Base-by-base conservation (phyloP, 1,140 invertebrate genomes). In the Gyrodactylus bullatarudis region DNA sequence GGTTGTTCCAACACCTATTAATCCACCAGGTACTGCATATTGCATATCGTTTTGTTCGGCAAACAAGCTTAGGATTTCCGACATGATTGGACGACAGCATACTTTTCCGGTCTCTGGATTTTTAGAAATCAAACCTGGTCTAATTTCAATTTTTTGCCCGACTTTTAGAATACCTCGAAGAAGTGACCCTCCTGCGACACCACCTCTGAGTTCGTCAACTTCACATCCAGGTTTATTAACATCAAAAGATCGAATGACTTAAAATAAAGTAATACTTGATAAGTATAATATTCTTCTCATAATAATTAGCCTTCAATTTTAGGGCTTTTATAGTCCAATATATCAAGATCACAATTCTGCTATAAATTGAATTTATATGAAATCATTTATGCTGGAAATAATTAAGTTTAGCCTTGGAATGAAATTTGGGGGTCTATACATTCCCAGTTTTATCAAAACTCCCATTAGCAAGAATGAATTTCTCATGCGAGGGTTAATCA, bases 141-240 rank as follows among this genome's bases (percentile, higher is more conserved):
- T 85, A 23, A 96, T 81, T 85, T 95, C 88, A 72, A 89, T 88
- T 79, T 88, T 86, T 84, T 89, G 88, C 2, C 87, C 88, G 76
- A 91, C 89, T 81, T 88, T 90, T 1, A 97, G 83, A 1, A 96
- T 91, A 75, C 94, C 94, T 79, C 88, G 86, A 0, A 98, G 82
- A 77, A 99, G 94, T 79, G 91, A 95, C 24, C 95, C 95, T 75
- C 95, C 95, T 75, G 94, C 94, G 8, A 99, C 95, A 26, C 95
- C 95, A 26, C 95, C 95, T 79, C 94, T 92, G 8, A 99, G 82
- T 79, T 98, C 92, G 76, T 94, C 89, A 0, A 98, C 93, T 82
- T 98, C 94, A 81, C 91, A 95, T 26, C 94, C 94, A 22, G 95
- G 95, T 82, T 98, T 98, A 82, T 99, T 99, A 0, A 99, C 94